Evolutionary conservation across 2,888 invertebrate species (phyloP).

Genomic region (Ochropacha duplaris): DNA sequence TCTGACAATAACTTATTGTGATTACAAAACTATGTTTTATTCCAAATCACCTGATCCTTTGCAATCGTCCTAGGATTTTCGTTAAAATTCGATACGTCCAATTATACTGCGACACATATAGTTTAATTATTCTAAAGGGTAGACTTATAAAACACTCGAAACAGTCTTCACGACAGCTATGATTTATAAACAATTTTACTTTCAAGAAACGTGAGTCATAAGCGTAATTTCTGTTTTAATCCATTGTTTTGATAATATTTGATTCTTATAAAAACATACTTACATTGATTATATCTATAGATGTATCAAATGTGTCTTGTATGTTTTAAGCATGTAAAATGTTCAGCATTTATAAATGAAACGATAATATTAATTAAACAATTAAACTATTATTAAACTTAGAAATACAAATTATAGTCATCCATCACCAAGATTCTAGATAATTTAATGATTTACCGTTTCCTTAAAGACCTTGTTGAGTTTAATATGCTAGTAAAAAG

Average conservation of each 20-base stretch:
- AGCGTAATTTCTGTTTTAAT: background rate
- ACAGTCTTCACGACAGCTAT: background rate
- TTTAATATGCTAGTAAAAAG: slow-evolving; percentile 54
- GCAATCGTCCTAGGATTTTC: too few relatives aligned
- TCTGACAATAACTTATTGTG: too few relatives aligned
- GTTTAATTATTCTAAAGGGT: slow-evolving; percentile 22
- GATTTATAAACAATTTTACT: slow-evolving; percentile 9
- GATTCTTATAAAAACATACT: background rate
- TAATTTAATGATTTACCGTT: slow-evolving; percentile 53
- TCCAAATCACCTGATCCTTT: too few relatives aligned
- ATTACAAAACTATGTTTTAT: too few relatives aligned
- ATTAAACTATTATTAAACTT: slow-evolving; percentile 30
- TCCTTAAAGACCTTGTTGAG: slow-evolving; percentile 42
- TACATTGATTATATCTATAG: too few relatives aligned
- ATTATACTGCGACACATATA: too few relatives aligned
- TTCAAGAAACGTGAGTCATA: background rate
- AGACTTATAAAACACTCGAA: background rate
- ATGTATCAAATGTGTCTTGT: too few relatives aligned
- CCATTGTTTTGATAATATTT: background rate
- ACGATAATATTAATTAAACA: background rate
- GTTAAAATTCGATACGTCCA: too few relatives aligned
- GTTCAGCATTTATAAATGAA: too few relatives aligned
- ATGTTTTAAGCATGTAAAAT: too few relatives aligned
- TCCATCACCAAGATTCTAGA: too few relatives aligned
- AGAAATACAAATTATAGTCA: slow-evolving; percentile 26